phyloP scores from a whole-genome alignment of 1,140 invertebrate genomes.

The Idris sp. region DNA sequence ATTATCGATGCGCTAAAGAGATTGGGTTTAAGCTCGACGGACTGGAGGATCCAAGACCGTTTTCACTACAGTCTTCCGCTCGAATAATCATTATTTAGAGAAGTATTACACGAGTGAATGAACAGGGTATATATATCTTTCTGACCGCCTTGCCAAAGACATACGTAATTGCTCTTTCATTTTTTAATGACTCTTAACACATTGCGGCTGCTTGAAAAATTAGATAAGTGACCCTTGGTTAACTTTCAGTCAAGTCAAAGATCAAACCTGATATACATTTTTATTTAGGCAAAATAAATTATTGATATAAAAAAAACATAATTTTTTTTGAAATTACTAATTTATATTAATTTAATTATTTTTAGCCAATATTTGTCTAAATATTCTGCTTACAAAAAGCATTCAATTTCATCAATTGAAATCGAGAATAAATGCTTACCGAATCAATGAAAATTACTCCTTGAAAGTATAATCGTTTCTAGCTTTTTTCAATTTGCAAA shows the following conservation, averaged over 20 bases:
- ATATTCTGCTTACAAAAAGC: too few species aligned
- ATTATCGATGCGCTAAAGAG: conserved; percentile 66
- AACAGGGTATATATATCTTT: conserved; percentile 53
- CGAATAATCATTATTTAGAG: conserved; percentile 65
- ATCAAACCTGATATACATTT: conserved; percentile 3
- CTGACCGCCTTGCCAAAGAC: conserved; percentile 37
- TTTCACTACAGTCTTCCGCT: conserved; percentile 57
- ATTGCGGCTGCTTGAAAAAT: conserved; percentile 31
- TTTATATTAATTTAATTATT: too few species aligned
- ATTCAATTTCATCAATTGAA: neutral
- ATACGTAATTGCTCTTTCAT: conserved; percentile 53
- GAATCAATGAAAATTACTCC: neutral
- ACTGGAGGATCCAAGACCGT: conserved; percentile 35
- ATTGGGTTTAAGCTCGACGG: conserved; percentile 58
- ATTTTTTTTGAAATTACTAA: too few species aligned
- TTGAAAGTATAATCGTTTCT: neutral
- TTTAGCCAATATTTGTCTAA: too few species aligned
- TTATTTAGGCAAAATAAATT: too few species aligned
- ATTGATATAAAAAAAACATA: too few species aligned
- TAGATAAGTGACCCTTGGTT: conserved; percentile 15
- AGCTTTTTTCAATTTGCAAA: neutral
- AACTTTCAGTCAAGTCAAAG: too few species aligned
- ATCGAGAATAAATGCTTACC: too few species aligned
- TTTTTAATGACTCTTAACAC: conserved; percentile 48
- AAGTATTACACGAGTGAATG: conserved; percentile 60